Evolutionary conservation across 2,113 vertebrate species (phyloP), one percentile per base, ranked within the genome.

Genomic region (Orthonyx spaldingii): DNA sequence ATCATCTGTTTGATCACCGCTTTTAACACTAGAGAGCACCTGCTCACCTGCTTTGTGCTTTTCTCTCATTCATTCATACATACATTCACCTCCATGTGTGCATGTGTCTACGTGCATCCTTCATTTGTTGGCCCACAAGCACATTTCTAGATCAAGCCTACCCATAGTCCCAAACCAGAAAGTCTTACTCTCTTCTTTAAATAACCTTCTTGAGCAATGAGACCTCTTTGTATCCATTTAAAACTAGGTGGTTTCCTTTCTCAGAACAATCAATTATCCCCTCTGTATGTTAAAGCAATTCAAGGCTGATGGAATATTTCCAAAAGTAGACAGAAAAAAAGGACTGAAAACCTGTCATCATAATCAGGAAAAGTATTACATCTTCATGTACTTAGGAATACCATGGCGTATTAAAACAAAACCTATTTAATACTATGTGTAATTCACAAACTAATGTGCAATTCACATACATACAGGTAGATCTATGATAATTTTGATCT

Each of bases 21-120:
- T 95, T 95, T 95, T 79, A 94, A 96, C 96, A 56, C 93, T 96
- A 92, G 96, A 91, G 95, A 90, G 93, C 97, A 97, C 95, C 94
- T 97, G 83, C 49, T 87, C 57, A 95, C 94, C 96, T 96, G 93
- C 76, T 96, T 94, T 97, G 76, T 94, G 96, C 88, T 78, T 93
- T 85, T 75, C 82, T 56, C 59, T 77, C 72, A 16, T 85, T 87
- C 89, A 66, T 63, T 68, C 76, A 35, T 11, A 52, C 18, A 0
- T 37, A 14, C 39, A 4, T 52, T 78, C 93, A 82, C 69, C 49
- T 82, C 61, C 50, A 6, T 27, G 39, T 21, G 32, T 46, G 16
- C 32, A 27, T 37, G 24, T 0, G 1, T 49, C 27, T 61, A 10
- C 16, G 18, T 9, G 21, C 37, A n/a, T 7, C 56, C 56, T n/a